These are phyloP conservation scores for Sebastes hopkinsi DNA, from an alignment of 2,797 vertebrate species.

Conservation along the genomic window DNA sequence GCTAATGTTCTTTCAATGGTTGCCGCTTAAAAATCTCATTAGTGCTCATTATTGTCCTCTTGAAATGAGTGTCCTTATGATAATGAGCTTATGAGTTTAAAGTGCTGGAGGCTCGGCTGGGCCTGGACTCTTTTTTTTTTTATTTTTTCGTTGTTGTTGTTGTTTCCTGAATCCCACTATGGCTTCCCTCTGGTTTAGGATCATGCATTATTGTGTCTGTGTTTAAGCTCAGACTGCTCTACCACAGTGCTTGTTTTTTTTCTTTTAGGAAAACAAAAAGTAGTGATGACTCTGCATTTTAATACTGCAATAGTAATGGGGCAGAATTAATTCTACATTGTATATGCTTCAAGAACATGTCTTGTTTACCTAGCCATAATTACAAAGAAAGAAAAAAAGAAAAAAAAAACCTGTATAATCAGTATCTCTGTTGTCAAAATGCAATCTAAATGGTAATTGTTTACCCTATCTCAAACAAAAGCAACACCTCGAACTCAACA, in stretches of 20 bases:
- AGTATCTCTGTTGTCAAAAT: slow-evolving; percentile 24
- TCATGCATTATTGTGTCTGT: not conserved
- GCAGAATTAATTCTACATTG: not conserved
- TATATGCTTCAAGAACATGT: not conserved
- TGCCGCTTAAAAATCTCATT: slow-evolving; percentile 56
- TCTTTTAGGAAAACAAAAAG: not conserved
- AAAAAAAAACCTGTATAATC: not conserved
- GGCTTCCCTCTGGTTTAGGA: not conserved
- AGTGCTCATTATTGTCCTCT: slow-evolving; percentile 50
- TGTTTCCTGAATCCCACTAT: slow-evolving; percentile 4
- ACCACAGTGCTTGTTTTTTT: not conserved
- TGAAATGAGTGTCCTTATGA: slow-evolving; percentile 51
- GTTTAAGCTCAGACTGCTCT: not conserved
- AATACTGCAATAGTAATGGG: slow-evolving; percentile 19
- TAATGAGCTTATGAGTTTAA: slow-evolving; percentile 57
- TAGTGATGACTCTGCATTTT: slow-evolving; percentile 1
- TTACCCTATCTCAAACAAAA: slow-evolving; percentile 17
- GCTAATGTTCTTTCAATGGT: slow-evolving; percentile 47
- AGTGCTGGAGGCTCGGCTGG: slow-evolving; percentile 13
- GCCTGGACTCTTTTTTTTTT: slow-evolving; percentile 12
- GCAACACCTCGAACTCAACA: not conserved
- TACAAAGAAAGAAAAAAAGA: not conserved
- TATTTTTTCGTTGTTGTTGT: not conserved
- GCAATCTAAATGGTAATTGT: slow-evolving; percentile 52
- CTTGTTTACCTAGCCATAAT: not conserved